phyloP scores from a whole-genome alignment of 2,888 invertebrate species.

The Aethes cnicana region DNA sequence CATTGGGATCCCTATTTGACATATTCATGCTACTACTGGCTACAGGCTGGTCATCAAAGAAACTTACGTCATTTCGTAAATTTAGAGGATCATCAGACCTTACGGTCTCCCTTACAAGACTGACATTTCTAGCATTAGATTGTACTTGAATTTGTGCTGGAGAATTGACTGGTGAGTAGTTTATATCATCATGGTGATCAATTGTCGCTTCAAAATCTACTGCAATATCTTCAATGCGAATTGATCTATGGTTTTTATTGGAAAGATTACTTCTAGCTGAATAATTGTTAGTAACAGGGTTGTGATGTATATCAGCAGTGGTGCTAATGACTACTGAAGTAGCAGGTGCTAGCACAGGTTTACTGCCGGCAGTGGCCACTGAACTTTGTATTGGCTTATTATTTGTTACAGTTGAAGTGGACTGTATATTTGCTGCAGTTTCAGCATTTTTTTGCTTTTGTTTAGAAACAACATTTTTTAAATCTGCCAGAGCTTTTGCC shows the following conservation, averaged over 20 bases:
- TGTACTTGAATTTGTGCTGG: slow-evolving; percentile 44
- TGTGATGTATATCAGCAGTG: slow-evolving; percentile 14
- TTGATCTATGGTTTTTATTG: slow-evolving; percentile 20
- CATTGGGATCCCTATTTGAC: slow-evolving; percentile 58
- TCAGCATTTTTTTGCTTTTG: slow-evolving; percentile 3
- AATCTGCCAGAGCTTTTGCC: slow-evolving; percentile 56
- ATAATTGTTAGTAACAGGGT: slow-evolving; percentile 44
- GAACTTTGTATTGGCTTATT: slow-evolving; percentile 36
- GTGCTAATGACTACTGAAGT: slow-evolving; percentile 11
- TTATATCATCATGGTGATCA: slow-evolving; percentile 50
- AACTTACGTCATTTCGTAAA: slow-evolving; percentile 60
- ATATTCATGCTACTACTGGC: slow-evolving; percentile 73
- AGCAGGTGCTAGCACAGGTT: neutral
- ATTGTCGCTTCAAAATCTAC: slow-evolving; percentile 57
- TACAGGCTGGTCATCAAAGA: slow-evolving; percentile 71
- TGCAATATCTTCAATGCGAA: slow-evolving; percentile 64
- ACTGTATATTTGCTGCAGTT: neutral
- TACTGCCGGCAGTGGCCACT: neutral
- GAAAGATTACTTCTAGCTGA: slow-evolving; percentile 43
- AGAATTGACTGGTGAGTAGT: slow-evolving; percentile 69
- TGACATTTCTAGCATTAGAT: slow-evolving; percentile 29
- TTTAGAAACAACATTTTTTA: slow-evolving; percentile 52
- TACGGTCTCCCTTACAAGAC: slow-evolving; percentile 31
- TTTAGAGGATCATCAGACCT: slow-evolving; percentile 58
- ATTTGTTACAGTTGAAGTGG: neutral